Base-by-base conservation (phyloP, 2,888 invertebrate genomes). In the Cephus nigrinus region DNA sequence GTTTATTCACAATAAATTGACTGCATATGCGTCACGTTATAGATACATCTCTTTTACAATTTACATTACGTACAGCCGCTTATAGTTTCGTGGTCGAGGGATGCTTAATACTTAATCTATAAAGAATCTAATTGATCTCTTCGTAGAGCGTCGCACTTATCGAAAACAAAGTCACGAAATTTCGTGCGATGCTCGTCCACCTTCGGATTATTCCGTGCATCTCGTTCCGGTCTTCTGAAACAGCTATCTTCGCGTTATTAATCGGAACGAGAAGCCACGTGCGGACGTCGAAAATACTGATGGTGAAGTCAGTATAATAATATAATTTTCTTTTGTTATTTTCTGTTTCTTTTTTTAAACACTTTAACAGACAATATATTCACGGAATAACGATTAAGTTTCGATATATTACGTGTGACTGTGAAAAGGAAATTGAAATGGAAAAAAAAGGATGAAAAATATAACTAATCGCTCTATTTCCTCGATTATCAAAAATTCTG, bases 51-150 rank as follows among this genome's bases (percentile, higher is more conserved):
- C 11, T 69, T 69, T 69, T 69, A 30, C 71, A 86, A 86, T 85
- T 89, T 89, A 90, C 88, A 90, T 87, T 87, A 88, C 87, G 85
- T 90, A 88, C 89, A 89, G 85, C 85, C 86, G 86, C 84, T 88
- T 85, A 88, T 83, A 85, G 81, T 81, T 80, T 86, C 86, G 82
- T 89, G 88, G 87, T 90, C 87, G 83, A 84, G 83, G 81, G 87
- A 86, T 87, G 83, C 83, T 85, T 84, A 82, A 72, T 82, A 75
- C 75, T 82, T 84, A 80, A 82, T 69, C 71, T 69, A 69, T 15
- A 32, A 69, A 69, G 71, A 32, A 69, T 69, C 23, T 30, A 69
- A 15, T 69, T 30, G 15, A 69, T 32, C 5, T 69, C 9, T 72
- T 69, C 75, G 73, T 34, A 74, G 73, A 40, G 78, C 74, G 55